Evolutionary conservation across 2,113 vertebrate species (phyloP).

Genomic region (Nibea coibor): DNA sequence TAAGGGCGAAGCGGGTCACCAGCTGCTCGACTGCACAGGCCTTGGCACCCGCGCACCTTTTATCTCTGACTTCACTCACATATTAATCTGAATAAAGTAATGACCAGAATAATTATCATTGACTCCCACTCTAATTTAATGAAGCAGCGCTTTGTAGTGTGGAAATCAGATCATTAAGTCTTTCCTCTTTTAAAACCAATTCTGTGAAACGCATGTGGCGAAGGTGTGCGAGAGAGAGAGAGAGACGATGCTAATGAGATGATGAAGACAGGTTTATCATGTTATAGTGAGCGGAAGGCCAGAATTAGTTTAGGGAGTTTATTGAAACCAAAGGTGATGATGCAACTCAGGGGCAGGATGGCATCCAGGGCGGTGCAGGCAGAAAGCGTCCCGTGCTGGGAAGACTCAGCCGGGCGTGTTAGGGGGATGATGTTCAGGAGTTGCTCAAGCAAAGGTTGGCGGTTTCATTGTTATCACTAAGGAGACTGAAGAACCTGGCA

Average conservation of each 20-base stretch:
- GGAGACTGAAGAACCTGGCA: no score
- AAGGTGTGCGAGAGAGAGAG: not conserved
- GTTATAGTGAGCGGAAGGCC: no score
- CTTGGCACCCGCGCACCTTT: not conserved
- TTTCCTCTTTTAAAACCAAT: not conserved
- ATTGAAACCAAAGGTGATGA: no score
- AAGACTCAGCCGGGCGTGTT: no score
- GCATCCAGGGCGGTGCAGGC: no score
- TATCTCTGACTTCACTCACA: constrained; percentile 20
- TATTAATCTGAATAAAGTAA: constrained; percentile 22
- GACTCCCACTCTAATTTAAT: constrained; percentile 13
- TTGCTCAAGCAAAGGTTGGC: no score
- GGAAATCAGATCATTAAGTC: not conserved
- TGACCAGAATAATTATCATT: constrained; percentile 23
- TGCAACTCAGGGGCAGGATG: no score
- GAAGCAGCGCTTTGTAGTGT: not conserved
- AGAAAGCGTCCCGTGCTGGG: no score
- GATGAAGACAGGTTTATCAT: not conserved
- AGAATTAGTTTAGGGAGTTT: no score
- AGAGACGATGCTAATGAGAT: constrained; percentile 4
- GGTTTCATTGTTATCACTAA: no score
- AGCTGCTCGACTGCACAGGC: constrained; percentile 1
- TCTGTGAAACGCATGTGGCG: not conserved
- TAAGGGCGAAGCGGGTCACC: constrained; percentile 1
- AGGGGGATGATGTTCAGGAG: no score